These are phyloP conservation scores for Nebria brevicollis DNA, from an alignment of 2,888 invertebrate species.

Conservation along the genomic window DNA sequence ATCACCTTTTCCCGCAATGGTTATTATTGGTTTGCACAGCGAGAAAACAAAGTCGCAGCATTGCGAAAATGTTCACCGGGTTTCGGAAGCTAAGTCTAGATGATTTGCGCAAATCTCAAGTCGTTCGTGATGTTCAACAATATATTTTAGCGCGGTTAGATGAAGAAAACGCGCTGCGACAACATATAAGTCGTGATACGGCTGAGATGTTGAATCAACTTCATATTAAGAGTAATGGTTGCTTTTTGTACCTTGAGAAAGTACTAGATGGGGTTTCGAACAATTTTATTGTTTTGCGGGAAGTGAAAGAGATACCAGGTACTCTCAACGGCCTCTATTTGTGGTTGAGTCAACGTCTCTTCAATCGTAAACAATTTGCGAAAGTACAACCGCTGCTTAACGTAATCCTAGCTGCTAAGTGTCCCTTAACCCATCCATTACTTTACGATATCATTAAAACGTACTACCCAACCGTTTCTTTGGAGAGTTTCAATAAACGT, in stretches of 20 bases:
- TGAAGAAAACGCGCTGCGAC: constrained; percentile 86
- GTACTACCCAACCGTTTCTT: constrained; percentile 79
- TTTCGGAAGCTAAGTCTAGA: constrained; percentile 93
- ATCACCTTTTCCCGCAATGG: constrained; percentile 94
- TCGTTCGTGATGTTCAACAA: constrained; percentile 94
- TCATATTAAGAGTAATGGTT: constrained; percentile 96
- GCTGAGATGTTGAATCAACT: constrained; percentile 95
- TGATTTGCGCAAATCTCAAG: constrained; percentile 87
- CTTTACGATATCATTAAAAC: constrained; percentile 85
- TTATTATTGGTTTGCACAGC: constrained; percentile 89
- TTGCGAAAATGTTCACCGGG: constrained; percentile 82
- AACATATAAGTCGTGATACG: constrained; percentile 89
- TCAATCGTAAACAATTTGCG: constrained; percentile 87
- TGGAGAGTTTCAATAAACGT: constrained; percentile 83
- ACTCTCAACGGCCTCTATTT: constrained; percentile 94
- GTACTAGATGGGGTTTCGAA: constrained; percentile 92
- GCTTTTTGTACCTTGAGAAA: constrained; percentile 87
- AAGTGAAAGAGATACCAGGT: constrained; percentile 93
- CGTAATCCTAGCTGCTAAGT: constrained; percentile 86
- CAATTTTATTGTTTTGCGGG: constrained; percentile 89
- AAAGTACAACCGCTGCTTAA: constrained; percentile 88
- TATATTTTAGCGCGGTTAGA: constrained; percentile 92
- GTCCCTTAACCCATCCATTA: constrained; percentile 84
- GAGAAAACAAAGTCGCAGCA: constrained; percentile 83
- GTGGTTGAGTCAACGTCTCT: constrained; percentile 93